These are phyloP conservation scores for Ceryle rudis DNA, from an alignment of 2,797 vertebrate species.

Conservation along the genomic window DNA sequence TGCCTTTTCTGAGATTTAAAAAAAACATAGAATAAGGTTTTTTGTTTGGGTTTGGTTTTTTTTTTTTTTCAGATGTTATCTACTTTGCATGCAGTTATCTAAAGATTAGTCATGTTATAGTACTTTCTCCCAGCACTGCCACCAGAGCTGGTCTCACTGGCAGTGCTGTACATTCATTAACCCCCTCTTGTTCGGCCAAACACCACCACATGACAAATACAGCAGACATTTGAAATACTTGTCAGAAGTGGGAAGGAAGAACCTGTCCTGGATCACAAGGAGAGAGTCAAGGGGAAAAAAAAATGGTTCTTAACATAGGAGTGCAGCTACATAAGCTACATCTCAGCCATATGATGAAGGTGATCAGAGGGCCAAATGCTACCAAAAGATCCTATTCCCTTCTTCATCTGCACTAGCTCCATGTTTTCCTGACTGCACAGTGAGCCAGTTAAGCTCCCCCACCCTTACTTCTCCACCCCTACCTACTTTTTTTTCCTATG, in stretches of 20 bases:
- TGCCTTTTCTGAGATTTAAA: conserved; percentile 18
- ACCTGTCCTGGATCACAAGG: background rate
- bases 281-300: background rate
- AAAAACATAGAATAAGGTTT: background rate
- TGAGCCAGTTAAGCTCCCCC: background rate
- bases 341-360: background rate
- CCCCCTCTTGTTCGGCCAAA: background rate
- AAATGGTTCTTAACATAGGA: background rate
- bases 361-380: background rate
- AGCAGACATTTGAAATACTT: background rate
- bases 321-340: background rate
- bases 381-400: background rate
- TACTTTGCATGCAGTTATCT: background rate
- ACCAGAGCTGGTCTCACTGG: background rate
- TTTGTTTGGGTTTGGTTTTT: too few relatives aligned
- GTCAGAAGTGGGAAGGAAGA: background rate
- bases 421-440: background rate
- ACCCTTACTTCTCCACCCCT: background rate
- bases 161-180: background rate
- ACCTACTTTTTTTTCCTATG: background rate
- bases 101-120: background rate
- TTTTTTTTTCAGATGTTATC: background rate
- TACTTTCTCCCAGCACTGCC: background rate
- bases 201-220: background rate
- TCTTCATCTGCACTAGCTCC: background rate